phyloP scores from a whole-genome alignment of 2,797 vertebrate species.

The Macrochelys suwanniensis region DNA sequence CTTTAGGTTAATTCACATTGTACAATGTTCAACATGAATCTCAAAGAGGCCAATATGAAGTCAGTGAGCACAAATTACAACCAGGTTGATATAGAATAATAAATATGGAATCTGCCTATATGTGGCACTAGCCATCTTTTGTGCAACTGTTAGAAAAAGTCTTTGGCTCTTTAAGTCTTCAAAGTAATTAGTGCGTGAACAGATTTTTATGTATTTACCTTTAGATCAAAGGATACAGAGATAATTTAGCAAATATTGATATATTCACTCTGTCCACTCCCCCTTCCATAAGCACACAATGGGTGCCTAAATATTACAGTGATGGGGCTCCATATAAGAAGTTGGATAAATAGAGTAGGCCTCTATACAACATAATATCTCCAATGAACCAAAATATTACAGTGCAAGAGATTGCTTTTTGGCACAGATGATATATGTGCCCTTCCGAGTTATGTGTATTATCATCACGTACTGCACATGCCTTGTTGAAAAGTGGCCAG shows the following conservation, averaged over 20 bases:
- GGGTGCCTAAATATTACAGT: background rate
- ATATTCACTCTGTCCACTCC: background rate
- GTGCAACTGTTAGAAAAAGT: background rate
- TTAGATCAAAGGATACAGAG: background rate
- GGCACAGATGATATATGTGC: background rate
- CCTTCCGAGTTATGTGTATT: background rate
- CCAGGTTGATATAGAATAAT: background rate
- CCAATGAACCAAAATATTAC: background rate
- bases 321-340: background rate
- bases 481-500: background rate
- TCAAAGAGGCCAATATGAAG: background rate
- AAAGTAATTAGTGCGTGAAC: background rate
- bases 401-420: background rate
- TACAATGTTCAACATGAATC: background rate
- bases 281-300: conserved; percentile 9
- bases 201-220: background rate
- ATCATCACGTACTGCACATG: background rate
- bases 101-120: background rate
- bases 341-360: background rate
- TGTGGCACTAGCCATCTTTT: background rate
- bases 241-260: background rate
- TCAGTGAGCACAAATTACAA: background rate
- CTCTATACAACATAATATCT: background rate
- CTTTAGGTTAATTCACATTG: background rate
- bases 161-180: background rate